A percentile compares a stretch with the other conserved stretches of the same genome.
phyloP scores from a whole-genome alignment of 2,797 vertebrate genomes.

The Poecilia picta region DNA sequence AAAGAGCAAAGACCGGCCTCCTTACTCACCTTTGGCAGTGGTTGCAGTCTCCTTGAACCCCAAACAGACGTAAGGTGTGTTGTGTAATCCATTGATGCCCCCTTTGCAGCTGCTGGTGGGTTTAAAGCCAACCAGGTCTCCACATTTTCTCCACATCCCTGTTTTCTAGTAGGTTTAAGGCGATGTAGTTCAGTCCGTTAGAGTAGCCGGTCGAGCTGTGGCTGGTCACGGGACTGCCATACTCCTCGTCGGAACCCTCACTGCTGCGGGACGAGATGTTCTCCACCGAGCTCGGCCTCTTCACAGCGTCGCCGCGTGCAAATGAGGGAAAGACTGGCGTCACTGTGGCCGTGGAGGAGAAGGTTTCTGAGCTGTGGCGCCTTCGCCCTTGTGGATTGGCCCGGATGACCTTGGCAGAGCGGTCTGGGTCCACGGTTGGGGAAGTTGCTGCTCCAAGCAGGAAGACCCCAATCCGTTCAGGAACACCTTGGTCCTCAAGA shows the following conservation, averaged over 20 bases:
- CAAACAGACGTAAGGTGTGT: conserved; percentile 74
- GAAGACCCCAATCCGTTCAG: conserved; percentile 76
- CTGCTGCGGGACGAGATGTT: conserved; percentile 87
- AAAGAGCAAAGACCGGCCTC: background rate
- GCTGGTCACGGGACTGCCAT: conserved; percentile 79
- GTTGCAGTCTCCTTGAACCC: conserved; percentile 79
- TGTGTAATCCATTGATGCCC: conserved; percentile 76
- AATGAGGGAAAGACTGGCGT: conserved; percentile 86
- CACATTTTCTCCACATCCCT: conserved; percentile 67
- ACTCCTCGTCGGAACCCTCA: conserved; percentile 77
- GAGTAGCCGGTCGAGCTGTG: conserved; percentile 84
- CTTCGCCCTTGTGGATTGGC: conserved; percentile 88
- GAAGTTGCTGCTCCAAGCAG: conserved; percentile 62
- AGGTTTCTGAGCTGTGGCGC: conserved; percentile 91
- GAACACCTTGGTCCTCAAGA: conserved; percentile 52
- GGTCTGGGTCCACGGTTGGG: conserved; percentile 71
- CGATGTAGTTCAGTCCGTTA: conserved; percentile 90
- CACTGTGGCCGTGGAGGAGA: conserved; percentile 86
- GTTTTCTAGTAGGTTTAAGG: conserved; percentile 86
- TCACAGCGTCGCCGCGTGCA: conserved; percentile 71
- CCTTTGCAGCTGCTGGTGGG: conserved; percentile 77
- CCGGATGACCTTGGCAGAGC: conserved; percentile 89
- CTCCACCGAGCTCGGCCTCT: conserved; percentile 87
- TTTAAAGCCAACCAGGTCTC: conserved; percentile 73
- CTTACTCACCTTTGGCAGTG: conserved; percentile 78